Evolutionary conservation across 2,797 vertebrate genomes (phyloP).

Genomic region (Heteromormyrus szaboi): DNA sequence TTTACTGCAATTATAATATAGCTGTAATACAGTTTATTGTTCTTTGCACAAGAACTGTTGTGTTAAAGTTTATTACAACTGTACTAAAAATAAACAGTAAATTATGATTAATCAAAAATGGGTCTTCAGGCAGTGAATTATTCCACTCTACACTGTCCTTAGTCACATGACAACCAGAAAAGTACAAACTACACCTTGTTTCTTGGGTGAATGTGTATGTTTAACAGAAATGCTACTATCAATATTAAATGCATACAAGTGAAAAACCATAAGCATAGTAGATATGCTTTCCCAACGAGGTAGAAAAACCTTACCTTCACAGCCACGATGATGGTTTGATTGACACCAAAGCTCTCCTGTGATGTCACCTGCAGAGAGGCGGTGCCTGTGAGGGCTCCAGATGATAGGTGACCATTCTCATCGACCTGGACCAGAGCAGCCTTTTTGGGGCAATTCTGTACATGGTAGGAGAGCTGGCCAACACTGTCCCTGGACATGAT

Average conservation of each 20-base stretch:
- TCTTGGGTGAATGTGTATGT: not conserved
- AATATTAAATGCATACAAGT: not conserved
- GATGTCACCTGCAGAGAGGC: conserved; percentile 77
- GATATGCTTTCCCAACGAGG: not conserved
- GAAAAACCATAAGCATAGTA: not conserved
- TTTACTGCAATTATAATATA: not conserved
- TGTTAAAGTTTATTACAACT: not conserved
- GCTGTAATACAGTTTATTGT: not conserved
- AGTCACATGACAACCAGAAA: not conserved
- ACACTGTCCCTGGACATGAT: conserved; percentile 66
- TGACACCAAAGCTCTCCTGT: conserved; percentile 83
- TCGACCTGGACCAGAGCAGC: conserved; percentile 69
- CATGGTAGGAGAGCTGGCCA: conserved; percentile 69
- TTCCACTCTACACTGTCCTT: not conserved
- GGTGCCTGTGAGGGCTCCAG: conserved; percentile 70
- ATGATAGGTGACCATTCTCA: conserved; percentile 73
- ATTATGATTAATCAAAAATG: not conserved
- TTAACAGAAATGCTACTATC: not conserved
- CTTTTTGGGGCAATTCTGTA: conserved; percentile 70
- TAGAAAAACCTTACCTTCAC: conserved; percentile 73
- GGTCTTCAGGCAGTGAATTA: not conserved
- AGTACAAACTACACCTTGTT: not conserved
- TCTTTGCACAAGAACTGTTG: not conserved
- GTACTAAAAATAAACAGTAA: not conserved
- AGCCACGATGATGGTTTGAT: conserved; percentile 77